These are phyloP conservation scores for Sarcophaga subvicina DNA, from an alignment of 2,888 invertebrate genomes.

Conservation along the genomic window DNA sequence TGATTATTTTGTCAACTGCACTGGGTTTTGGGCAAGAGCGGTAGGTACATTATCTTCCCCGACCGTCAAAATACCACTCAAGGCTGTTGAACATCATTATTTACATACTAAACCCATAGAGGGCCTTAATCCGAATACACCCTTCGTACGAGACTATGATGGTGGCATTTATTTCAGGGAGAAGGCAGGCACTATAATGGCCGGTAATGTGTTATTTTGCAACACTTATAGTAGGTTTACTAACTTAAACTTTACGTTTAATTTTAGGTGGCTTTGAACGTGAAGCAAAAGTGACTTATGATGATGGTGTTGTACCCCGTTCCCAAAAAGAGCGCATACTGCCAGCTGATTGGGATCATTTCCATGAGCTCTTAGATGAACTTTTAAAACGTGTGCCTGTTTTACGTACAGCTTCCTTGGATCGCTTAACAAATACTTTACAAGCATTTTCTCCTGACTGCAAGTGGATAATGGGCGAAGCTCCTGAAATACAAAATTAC, in stretches of 20 bases:
- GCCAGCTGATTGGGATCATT: constrained; percentile 98
- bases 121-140: constrained; percentile 90
- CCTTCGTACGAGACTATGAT: constrained; percentile 94
- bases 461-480: constrained; percentile 96
- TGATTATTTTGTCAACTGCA: constrained; percentile 96
- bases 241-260: background rate
- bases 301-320: constrained; percentile 87
- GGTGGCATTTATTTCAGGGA: constrained; percentile 94
- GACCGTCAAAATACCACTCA: constrained; percentile 91
- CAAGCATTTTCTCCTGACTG: constrained; percentile 99
- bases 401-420: constrained; percentile 88
- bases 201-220: constrained; percentile 77
- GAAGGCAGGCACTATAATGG: constrained; percentile 91
- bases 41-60: constrained; percentile 93
- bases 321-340: constrained; percentile 86
- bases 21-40: constrained; percentile 96
- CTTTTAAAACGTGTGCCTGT: constrained; percentile 92
- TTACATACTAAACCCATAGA: constrained; percentile 91
- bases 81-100: constrained; percentile 97
- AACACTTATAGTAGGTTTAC: background rate
- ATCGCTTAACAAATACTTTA: constrained; percentile 92
- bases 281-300: constrained; percentile 94
- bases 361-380: constrained; percentile 93
- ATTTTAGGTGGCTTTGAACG: constrained; percentile 94
- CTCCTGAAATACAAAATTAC: constrained; percentile 95